A percentile compares a stretch with the other conserved stretches of the same genome.
phyloP scores from a whole-genome alignment of 2,888 invertebrate genomes.

The Lapara coniferarum region DNA sequence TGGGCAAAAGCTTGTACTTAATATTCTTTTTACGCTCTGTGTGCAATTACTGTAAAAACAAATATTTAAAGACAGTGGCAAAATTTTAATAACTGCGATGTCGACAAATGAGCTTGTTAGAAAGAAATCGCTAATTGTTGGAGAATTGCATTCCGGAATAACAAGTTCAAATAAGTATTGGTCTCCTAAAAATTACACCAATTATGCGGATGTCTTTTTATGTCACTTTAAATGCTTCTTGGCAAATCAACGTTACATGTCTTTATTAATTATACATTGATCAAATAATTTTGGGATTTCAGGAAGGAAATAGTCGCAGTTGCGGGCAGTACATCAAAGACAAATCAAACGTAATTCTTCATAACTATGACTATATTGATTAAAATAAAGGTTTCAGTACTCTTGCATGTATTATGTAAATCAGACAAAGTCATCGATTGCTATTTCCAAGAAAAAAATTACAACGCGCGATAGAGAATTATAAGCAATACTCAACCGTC shows the following conservation, averaged over 20 bases:
- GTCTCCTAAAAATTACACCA: conserved; percentile 6
- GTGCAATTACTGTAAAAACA: not conserved
- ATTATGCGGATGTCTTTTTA: not conserved
- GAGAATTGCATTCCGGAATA: conserved; percentile 33
- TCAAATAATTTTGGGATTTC: not conserved
- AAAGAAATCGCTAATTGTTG: conserved; percentile 37
- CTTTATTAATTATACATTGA: not conserved
- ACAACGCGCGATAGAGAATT: not conserved
- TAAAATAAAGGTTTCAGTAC: not conserved
- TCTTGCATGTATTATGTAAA: not conserved
- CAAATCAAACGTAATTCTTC: not conserved
- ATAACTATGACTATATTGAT: not conserved
- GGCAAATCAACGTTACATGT: not conserved
- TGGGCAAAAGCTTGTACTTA: too few species aligned
- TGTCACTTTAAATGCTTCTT: not conserved
- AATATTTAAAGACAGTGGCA: conserved; percentile 4
- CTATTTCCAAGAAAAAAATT: not conserved
- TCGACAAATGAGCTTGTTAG: conserved; percentile 31
- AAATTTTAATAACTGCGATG: conserved; percentile 25
- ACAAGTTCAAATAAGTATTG: conserved; percentile 25
- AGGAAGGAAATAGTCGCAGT: not conserved
- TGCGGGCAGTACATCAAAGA: not conserved
- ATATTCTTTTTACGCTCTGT: too few species aligned
- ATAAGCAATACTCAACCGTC: not conserved
- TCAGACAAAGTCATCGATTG: not conserved